Percentiles rank a stretch among this genome's conserved stretches.
These are phyloP conservation scores for Stegana nigrithorax DNA, from an alignment of 2,888 invertebrate genomes.

Conservation along the genomic window DNA sequence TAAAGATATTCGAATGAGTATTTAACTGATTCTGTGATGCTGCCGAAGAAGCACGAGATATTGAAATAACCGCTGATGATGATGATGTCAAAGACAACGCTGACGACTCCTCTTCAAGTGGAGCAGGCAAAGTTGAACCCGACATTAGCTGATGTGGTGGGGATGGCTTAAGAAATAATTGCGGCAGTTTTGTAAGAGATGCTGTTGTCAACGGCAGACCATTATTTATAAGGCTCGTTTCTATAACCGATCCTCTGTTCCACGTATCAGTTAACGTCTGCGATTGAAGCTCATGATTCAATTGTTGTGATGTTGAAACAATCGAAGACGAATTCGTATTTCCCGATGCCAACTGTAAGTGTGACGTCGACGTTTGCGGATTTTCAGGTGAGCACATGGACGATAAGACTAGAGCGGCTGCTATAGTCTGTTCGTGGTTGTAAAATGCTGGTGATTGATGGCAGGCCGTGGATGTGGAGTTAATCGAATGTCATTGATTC, in stretches of 20 bases:
- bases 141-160: constrained; percentile 30
- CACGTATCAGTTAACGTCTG: background rate
- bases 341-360: background rate
- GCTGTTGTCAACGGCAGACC: constrained; percentile 8
- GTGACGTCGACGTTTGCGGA: constrained; percentile 19
- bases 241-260: background rate
- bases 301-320: too few relatives aligned
- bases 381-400: constrained; percentile 54
- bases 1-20: constrained; percentile 5
- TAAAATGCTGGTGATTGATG: constrained; percentile 55
- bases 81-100: background rate
- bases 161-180: constrained; percentile 55
- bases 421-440: constrained; percentile 61
- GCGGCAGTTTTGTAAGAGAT: constrained; percentile 45
- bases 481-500: constrained; percentile 62
- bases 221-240: constrained; percentile 5
- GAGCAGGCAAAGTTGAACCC: background rate
- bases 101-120: background rate
- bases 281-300: too few relatives aligned
- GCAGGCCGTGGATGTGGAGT: constrained; percentile 47
- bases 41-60: too few relatives aligned
- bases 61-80: background rate
- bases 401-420: constrained; percentile 60
- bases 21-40: too few relatives aligned
- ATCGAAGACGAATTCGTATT: too few relatives aligned